Conservation (phyloP, 1,140 invertebrate genomes). For the Drosophila sp. region DNA sequence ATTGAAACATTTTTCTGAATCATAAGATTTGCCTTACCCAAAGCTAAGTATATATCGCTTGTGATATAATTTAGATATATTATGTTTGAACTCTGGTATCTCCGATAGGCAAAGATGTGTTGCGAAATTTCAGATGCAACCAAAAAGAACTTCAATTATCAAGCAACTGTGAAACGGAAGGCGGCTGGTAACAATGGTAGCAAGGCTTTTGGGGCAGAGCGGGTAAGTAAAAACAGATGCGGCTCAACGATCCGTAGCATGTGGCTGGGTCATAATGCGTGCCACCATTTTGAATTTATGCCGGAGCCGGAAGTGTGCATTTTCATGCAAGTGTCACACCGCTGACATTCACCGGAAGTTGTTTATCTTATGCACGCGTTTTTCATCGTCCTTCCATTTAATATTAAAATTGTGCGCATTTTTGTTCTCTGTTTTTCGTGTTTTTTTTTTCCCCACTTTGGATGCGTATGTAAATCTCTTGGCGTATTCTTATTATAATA, state of each 20-base stretch:
- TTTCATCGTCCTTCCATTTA: not conserved
- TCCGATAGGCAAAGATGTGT: too few relatives aligned
- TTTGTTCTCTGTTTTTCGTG: not conserved
- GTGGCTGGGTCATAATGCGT: slow-evolving; percentile 20
- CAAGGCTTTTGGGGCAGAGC: too few relatives aligned
- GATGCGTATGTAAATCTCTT: not conserved
- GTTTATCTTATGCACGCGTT: slow-evolving; percentile 49
- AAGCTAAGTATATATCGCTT: too few relatives aligned
- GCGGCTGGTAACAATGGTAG: too few relatives aligned
- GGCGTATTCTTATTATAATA: not conserved
- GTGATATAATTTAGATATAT: too few relatives aligned
- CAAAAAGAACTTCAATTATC: too few relatives aligned
- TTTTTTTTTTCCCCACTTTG: not conserved
- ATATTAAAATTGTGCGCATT: not conserved
- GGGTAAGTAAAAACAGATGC: not conserved
- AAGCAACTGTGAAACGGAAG: too few relatives aligned
- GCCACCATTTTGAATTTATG: slow-evolving; percentile 42
- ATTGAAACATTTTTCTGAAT: too few relatives aligned
- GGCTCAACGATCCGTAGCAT: not conserved
- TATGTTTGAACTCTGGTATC: too few relatives aligned
- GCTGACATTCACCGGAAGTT: slow-evolving; percentile 49
- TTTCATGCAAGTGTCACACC: slow-evolving; percentile 55
- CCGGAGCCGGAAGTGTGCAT: slow-evolving; percentile 56
- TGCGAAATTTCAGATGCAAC: too few relatives aligned
- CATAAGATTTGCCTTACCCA: too few relatives aligned